Evolutionary conservation across 2,888 invertebrate species (phyloP).

Genomic region (Chaitophorus viminalis): DNA sequence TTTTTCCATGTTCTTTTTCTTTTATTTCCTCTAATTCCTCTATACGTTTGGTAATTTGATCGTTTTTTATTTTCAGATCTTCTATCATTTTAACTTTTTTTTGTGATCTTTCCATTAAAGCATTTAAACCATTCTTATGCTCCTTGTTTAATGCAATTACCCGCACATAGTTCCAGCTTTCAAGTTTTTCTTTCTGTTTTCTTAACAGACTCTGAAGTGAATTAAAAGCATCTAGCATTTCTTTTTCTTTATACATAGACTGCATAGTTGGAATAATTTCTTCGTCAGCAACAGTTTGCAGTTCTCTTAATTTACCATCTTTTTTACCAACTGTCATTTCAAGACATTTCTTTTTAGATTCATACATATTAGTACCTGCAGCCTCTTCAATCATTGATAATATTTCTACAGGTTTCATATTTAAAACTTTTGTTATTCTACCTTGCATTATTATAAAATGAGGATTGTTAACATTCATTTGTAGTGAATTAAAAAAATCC

Average conservation of each 20-base stretch:
- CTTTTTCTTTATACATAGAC: constrained; percentile 43
- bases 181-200: constrained; percentile 27
- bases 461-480: constrained; percentile 98
- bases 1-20: not conserved
- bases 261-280: constrained; percentile 47
- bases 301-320: constrained; percentile 85
- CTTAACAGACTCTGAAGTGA: constrained; percentile 35
- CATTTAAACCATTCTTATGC: constrained; percentile 70
- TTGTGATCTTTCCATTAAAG: constrained; percentile 71
- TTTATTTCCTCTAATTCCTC: not conserved
- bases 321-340: constrained; percentile 91
- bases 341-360: constrained; percentile 88
- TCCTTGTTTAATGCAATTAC: not conserved
- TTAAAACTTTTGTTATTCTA: constrained; percentile 96
- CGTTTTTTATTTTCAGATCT: constrained; percentile 72
- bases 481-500: constrained; percentile 96
- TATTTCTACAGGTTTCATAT: constrained; percentile 98
- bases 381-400: constrained; percentile 99
- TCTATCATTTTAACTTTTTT: constrained; percentile 70
- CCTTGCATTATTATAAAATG: constrained; percentile 99
- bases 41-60: constrained; percentile 70
- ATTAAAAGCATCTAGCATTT: constrained; percentile 50
- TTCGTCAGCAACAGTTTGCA: constrained; percentile 47
- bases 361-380: constrained; percentile 96
- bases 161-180: constrained; percentile 31